phyloP scores from a whole-genome alignment of 2,797 vertebrate species.

The Dallia pectoralis region DNA sequence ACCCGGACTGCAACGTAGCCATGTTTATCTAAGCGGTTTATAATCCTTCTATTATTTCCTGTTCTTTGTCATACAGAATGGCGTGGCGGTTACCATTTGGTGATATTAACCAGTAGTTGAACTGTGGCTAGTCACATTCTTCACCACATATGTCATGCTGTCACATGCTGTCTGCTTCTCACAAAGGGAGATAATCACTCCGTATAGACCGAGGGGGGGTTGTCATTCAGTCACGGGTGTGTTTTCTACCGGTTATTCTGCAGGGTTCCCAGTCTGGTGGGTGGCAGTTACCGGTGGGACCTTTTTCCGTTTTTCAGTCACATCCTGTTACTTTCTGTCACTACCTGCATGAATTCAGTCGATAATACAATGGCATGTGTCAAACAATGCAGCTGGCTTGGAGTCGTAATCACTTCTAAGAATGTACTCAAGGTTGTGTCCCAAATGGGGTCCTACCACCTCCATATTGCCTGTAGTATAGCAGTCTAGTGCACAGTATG shows the following conservation, averaged over 20 bases:
- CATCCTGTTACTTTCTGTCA: slow-evolving; percentile 47
- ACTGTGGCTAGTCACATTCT: slow-evolving; percentile 37
- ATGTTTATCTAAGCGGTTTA: background rate
- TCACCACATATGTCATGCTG: slow-evolving; percentile 44
- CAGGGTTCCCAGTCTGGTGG: slow-evolving; percentile 49
- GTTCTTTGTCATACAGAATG: background rate
- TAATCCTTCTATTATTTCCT: background rate
- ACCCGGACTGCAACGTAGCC: background rate
- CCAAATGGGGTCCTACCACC: background rate
- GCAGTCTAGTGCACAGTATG: too few relatives aligned
- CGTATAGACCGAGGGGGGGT: slow-evolving; percentile 36
- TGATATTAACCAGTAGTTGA: background rate
- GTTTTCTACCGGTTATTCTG: background rate
- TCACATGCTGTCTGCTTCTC: slow-evolving; percentile 45
- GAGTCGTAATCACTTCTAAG: slow-evolving; percentile 49
- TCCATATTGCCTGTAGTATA: background rate
- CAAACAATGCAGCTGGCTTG: slow-evolving; percentile 45
- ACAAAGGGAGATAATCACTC: slow-evolving; percentile 56
- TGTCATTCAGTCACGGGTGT: slow-evolving; percentile 13
- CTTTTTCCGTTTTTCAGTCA: slow-evolving; percentile 50
- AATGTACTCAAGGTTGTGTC: slow-evolving; percentile 52
- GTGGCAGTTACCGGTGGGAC: background rate
- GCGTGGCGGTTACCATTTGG: background rate
- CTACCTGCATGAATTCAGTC: slow-evolving; percentile 66
- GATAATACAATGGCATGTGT: slow-evolving; percentile 69